These are phyloP conservation scores for Anthonomus grandis DNA, from an alignment of 1,140 invertebrate species.

Conservation along the genomic window DNA sequence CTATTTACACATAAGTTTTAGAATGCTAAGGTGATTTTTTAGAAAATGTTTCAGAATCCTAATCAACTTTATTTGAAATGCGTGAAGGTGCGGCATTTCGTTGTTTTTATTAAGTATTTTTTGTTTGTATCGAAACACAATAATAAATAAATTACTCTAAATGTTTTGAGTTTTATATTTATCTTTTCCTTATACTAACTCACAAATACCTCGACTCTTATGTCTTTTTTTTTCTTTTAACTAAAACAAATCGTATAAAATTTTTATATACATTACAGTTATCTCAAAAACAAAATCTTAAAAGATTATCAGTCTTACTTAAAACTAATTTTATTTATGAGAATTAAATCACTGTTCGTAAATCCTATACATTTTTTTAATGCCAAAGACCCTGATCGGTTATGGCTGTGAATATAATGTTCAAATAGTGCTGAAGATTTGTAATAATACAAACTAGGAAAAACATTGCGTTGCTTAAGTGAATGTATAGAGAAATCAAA, in stretches of 20 bases:
- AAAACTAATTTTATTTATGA: not conserved
- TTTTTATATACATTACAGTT: not conserved
- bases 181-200: not conserved
- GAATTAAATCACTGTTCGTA: too few relatives aligned
- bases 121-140: conserved; percentile 10
- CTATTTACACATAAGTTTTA: too few relatives aligned
- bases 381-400: too few relatives aligned
- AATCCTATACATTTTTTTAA: too few relatives aligned
- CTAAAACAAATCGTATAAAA: not conserved
- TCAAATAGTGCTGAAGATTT: too few relatives aligned
- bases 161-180: conserved; percentile 3
- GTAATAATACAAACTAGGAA: too few relatives aligned
- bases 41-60: conserved; percentile 2
- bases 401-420: too few relatives aligned
- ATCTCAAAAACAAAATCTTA: not conserved
- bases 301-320: not conserved
- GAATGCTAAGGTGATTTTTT: conserved; percentile 11
- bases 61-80: conserved; percentile 4
- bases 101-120: conserved; percentile 14
- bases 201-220: not conserved
- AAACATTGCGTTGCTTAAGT: too few relatives aligned
- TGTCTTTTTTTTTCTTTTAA: too few relatives aligned
- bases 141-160: conserved; percentile 12
- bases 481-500: too few relatives aligned
- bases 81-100: conserved; percentile 10